Evolutionary conservation across 2,888 invertebrate genomes (phyloP), one percentile per base, ranked within the genome.

Genomic region (Parnassius smintheus): DNA sequence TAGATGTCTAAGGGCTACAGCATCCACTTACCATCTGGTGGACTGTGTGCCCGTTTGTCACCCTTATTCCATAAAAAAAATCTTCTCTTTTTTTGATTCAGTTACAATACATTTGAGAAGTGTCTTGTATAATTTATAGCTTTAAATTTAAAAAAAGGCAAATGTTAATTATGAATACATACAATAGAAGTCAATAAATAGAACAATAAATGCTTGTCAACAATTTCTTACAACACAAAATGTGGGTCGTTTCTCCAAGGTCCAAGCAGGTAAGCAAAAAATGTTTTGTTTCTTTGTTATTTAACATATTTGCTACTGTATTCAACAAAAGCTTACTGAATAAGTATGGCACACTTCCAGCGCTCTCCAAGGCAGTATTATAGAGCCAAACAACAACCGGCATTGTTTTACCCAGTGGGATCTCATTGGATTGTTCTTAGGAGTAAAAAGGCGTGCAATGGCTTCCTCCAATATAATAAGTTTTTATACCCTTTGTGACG

Each of bases 251-350:
- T 55, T 55, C 35, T 55, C 18, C 7, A 11, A 45, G 44, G 9
- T 42, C 41, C 42, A 59, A 58, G 61, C 57, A 64, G 46, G 62
- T 53, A 62, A 55, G 64, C 68, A 67, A 64, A 63, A 61, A 73
- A 70, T 12, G 2, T 18, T 13, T 44, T 55, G 55, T 72, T 69
- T 76, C 71, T 76, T 68, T 65, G 61, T 61, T 65, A 69, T 75
- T 75, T 77, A 78, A 74, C 71, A 71, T 70, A 77, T 75, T 76
- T 74, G 85, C 86, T 83, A 82, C 87, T 82, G 86, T 82, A 75
- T 77, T 71, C 67, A 67, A 70, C 66, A 71, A 71, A 70, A 66
- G 65, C 60, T 57, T 67, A 65, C 65, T 68, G 67, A 67, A 72
- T 68, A 66, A 65, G 61, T 55, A 64, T 69, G 73, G 74, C 72